phyloP scores from a whole-genome alignment of 2,888 invertebrate genomes.

The Hypercompe scribonia region DNA sequence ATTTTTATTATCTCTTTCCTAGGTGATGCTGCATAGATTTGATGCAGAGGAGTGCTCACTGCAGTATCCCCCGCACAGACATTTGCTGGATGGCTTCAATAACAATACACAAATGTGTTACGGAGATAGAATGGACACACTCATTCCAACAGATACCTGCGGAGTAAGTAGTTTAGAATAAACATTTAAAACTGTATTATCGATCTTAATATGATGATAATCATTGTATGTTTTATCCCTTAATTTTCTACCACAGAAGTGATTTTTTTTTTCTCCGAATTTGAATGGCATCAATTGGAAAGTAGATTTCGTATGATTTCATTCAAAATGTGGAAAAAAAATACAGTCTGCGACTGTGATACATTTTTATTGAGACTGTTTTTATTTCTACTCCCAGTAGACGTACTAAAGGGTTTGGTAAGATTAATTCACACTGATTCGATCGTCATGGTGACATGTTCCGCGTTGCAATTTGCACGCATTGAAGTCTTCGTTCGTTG shows the following conservation, averaged over 20 bases:
- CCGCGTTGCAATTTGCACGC: no score
- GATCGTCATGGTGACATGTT: no score
- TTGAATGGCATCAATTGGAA: no score
- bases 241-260: not conserved
- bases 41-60: slow-evolving; percentile 19
- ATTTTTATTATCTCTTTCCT: not conserved
- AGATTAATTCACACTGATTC: no score
- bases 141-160: slow-evolving; percentile 33
- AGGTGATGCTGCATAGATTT: slow-evolving; percentile 28
- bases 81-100: slow-evolving; percentile 23
- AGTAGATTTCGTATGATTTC: no score
- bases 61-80: slow-evolving; percentile 19
- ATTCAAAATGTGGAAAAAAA: no score
- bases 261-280: not conserved
- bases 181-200: not conserved
- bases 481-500: no score
- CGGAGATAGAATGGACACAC: slow-evolving; percentile 23
- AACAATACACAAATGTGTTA: slow-evolving; percentile 40
- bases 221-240: no score
- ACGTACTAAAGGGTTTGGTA: no score
- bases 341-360: no score
- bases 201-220: not conserved
- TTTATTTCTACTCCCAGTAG: no score
- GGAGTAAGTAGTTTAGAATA: slow-evolving; percentile 20
- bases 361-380: no score